A percentile compares a stretch with the other conserved stretches of the same genome.
Conservation (phyloP, 92 coral and sea anemone genomes). For the Plumapathes pennacea region DNA sequence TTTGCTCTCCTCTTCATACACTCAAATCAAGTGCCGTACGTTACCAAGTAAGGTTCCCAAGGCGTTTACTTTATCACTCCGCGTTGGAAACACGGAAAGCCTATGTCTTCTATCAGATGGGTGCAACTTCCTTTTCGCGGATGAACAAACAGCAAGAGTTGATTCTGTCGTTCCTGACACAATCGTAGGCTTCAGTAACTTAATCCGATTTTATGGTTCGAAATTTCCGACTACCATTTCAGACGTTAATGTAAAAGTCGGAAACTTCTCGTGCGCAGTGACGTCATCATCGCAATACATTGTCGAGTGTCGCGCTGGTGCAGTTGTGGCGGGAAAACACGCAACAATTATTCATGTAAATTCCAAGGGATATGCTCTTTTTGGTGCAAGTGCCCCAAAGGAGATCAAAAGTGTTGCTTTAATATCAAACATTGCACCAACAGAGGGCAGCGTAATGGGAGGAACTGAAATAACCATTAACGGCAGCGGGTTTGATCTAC, state of each 20-base stretch:
- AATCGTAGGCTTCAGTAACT: conserved; percentile 36
- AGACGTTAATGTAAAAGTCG: conserved; percentile 62
- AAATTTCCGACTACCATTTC: conserved; percentile 42
- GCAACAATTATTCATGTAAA: conserved; percentile 19
- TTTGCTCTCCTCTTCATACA: conserved; percentile 22
- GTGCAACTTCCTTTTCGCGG: conserved; percentile 49
- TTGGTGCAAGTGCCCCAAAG: conserved; percentile 45
- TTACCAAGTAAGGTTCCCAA: conserved; percentile 12
- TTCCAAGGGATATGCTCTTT: conserved; percentile 46
- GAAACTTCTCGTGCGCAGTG: conserved; percentile 57
- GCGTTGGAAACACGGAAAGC: conserved; percentile 38
- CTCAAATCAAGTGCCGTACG: conserved; percentile 56
- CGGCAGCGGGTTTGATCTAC: conserved; percentile 82
- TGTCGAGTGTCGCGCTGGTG: conserved; percentile 53
- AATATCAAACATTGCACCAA: conserved; percentile 61
- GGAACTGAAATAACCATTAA: conserved; percentile 64
- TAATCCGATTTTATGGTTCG: conserved; percentile 59
- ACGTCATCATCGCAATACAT: conserved; percentile 41
- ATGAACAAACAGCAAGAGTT: conserved; percentile 54
- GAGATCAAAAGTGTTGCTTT: conserved; percentile 42
- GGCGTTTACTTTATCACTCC: conserved; percentile 22
- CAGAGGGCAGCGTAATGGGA: conserved; percentile 76
- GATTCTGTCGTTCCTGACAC: conserved; percentile 64
- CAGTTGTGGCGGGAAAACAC: conserved; percentile 63
- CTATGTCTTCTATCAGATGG: conserved; percentile 31